Base-by-base conservation (phyloP, 2,888 invertebrate genomes). In the Tetragonisca angustula region DNA sequence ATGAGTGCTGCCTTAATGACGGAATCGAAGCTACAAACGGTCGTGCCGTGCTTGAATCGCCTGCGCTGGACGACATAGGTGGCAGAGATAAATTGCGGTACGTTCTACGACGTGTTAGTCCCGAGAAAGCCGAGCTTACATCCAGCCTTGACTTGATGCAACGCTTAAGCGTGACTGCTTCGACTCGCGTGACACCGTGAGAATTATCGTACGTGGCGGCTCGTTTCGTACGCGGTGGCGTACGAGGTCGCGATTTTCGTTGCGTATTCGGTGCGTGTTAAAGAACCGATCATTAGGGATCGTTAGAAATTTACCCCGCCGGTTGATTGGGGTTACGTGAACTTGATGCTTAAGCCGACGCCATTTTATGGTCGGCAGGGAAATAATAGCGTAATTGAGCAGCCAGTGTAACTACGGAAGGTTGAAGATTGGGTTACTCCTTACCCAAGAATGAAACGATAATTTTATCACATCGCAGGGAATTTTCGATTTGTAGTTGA, bases 1-100 rank as follows among this genome's bases (percentile, higher is more conserved):
- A 93, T 92, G 92, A 93, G 91, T 89, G 87, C 88, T 86, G 88
- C 89, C 90, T 90, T 91, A 92, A 92, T 92, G 92, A 92, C 88
- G 87, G 87, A 92, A 92, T 92, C 91, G 91, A 91, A 92, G 88
- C 81, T 89, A 89, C 88, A 89, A 88, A 89, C 85, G 85, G 86
- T 59, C 80, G 81, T 85, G 65, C 80, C 72, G 74, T 75, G 80
- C 84, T 86, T 64, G 86, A 89, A 88, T 90, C 89, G 86, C 79
- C 73, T 72, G 76, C 43, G 59, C 74, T 52, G 70, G 78, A 83
- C 84, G 78, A 77, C 82, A 69, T 80, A 81, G 80, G 78, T 81
- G 87, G 74, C 85, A 83, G 78, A 88, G 84, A 89, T 90, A 89
- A 89, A 90, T 90, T 89, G 85, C 87, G 77, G 80, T 74, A 77